Evolutionary conservation across 2,797 vertebrate genomes (phyloP), one percentile per base, ranked within the genome.

Genomic region (Acanthornis magna): DNA sequence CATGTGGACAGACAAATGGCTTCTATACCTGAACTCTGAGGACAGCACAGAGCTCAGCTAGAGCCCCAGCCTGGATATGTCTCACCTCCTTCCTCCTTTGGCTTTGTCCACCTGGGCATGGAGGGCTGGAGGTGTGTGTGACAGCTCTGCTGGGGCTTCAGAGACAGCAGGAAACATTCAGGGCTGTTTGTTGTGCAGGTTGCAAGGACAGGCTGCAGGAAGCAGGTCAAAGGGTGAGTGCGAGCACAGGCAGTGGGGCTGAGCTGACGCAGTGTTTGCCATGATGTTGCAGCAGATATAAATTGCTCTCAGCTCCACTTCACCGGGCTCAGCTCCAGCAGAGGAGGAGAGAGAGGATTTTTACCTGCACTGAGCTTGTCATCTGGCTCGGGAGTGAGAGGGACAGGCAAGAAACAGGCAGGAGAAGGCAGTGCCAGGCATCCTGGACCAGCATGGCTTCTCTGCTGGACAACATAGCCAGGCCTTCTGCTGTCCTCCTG

Each of bases 1-100:
- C 40, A 27, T 1, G 0, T 0, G 7, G 5, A 22, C 2, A 4
- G 14, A 32, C 10, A 16, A 75, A 42, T 0, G 0, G 1, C 53
- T 93, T 68, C 26, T 19, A 30, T 3, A 18, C 7, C 29, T 47
- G 47, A 80, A 30, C 6, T 65, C 63, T 48, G 79, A 57, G 29
- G 6, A 29, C 20, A 72, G 13, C 67, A 25, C 0, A 0, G 61
- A 84, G 53, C 23, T 74, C 82, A 77, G 43, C 30, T 13, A 10
- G 47, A 79, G 18, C 32, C 11, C 1, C 4, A 57, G 34, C 55
- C 45, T 65, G 27, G 22, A 34, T 55, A 2, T 26, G 22, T 58
- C 68, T 70, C 32, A n/a, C 32, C 12, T 85, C 12, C 29, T 45
- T 8, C 43, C 19, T 91, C 48, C 62, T 27, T 21, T 54, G 40